Percentiles rank a stretch among this genome's conserved stretches.
Evolutionary conservation across 1,140 invertebrate species (phyloP).

Genomic region (Plodia interpunctella): DNA sequence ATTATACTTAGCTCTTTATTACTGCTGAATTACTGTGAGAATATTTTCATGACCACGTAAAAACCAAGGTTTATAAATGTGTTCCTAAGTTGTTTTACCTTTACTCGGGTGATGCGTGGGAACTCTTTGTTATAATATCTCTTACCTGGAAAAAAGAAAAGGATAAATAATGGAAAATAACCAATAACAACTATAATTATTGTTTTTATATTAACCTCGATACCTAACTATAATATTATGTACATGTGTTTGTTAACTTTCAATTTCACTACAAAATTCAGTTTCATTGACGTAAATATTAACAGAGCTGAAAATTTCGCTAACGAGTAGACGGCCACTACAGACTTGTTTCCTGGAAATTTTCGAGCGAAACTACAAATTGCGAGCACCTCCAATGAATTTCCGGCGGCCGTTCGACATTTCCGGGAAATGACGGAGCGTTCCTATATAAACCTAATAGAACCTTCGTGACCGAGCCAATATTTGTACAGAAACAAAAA

Average conservation of each 20-base stretch:
- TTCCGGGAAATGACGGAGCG: slow-evolving; percentile 52
- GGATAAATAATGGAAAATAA: too few relatives aligned
- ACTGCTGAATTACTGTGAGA: too few relatives aligned
- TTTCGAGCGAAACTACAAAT: slow-evolving; percentile 49
- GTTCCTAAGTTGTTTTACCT: not conserved
- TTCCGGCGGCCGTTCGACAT: slow-evolving; percentile 43
- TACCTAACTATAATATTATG: not conserved
- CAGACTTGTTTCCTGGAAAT: slow-evolving; percentile 43
- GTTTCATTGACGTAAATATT: not conserved
- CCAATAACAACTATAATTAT: too few relatives aligned
- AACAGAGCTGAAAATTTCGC: not conserved
- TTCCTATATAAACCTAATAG: slow-evolving; percentile 30
- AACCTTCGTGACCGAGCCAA: slow-evolving; percentile 24
- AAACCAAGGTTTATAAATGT: not conserved
- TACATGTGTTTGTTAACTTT: not conserved
- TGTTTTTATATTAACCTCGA: too few relatives aligned
- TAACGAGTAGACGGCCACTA: slow-evolving; percentile 12
- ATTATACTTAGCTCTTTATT: too few relatives aligned
- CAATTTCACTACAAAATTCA: not conserved
- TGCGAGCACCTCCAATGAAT: slow-evolving; percentile 48
- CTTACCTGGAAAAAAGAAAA: too few relatives aligned
- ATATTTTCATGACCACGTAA: too few relatives aligned
- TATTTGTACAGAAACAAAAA: slow-evolving; percentile 25
- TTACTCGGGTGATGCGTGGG: too few relatives aligned
- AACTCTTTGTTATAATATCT: too few relatives aligned